Percentiles rank a stretch among this genome's conserved stretches.
phyloP scores from a whole-genome alignment of 2,113 vertebrate genomes.

The Phylloscopus whistleri region DNA sequence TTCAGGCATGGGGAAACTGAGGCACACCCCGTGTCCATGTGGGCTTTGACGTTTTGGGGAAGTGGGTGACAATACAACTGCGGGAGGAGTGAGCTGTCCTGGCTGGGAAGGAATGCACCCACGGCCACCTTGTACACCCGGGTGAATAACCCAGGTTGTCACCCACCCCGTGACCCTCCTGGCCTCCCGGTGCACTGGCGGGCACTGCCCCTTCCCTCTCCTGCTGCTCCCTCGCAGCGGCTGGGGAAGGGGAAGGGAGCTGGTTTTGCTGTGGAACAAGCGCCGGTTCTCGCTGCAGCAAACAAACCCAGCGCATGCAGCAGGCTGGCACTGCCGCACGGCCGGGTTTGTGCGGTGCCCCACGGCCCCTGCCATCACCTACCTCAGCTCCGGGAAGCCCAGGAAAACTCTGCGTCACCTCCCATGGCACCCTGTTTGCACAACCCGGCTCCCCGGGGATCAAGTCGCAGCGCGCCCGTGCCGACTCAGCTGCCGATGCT shows the following conservation, averaged over 20 bases:
- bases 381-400: neutral
- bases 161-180: neutral
- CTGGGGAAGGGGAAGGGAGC: neutral
- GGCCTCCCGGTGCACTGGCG: accelerated
- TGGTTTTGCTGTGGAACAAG: neutral
- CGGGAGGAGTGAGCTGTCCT: accelerated
- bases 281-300: accelerated
- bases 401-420: neutral
- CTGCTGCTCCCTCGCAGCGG: accelerated
- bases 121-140: accelerated
- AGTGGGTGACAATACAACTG: neutral
- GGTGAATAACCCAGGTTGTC: neutral
- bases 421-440: neutral
- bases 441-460: neutral
- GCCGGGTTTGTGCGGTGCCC: neutral
- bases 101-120: neutral
- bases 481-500: neutral
- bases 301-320: accelerated
- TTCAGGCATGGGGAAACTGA: constrained; percentile 28
- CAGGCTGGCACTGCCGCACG: neutral
- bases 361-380: accelerated
- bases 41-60: neutral
- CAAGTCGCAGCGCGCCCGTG: neutral
- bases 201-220: neutral
- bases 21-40: accelerated